Percentiles rank a stretch among this genome's conserved stretches.
phyloP scores from a whole-genome alignment of 2,888 invertebrate genomes.

The Biston betularia region DNA sequence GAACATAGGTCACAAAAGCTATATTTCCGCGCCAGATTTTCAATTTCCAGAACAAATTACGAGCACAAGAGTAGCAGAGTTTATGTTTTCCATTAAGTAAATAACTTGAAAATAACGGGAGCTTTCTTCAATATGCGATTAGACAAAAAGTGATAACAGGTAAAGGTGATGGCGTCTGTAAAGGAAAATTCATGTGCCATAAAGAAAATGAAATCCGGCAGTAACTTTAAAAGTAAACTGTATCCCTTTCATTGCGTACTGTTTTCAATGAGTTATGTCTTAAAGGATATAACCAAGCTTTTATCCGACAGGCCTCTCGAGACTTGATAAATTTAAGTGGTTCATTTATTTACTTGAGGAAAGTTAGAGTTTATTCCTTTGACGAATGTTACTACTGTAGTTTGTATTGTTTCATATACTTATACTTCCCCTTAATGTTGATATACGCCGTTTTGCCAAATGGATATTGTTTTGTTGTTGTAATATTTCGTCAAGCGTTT shows the following conservation, averaged over 20 bases:
- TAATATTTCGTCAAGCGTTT: slow-evolving; percentile 11
- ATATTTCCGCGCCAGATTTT: background rate
- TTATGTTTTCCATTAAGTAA: slow-evolving; percentile 15
- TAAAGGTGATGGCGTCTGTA: slow-evolving; percentile 37
- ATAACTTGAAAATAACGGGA: slow-evolving; percentile 22
- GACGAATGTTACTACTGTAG: slow-evolving; percentile 14
- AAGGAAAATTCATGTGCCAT: slow-evolving; percentile 41
- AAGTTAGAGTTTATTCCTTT: slow-evolving; percentile 16
- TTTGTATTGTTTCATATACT: slow-evolving; percentile 11
- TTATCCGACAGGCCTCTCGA: slow-evolving; percentile 20
- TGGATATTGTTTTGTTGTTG: slow-evolving; percentile 6
- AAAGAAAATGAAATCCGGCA: slow-evolving; percentile 44
- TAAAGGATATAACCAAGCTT: slow-evolving; percentile 25
- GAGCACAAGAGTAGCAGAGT: slow-evolving; percentile 4
- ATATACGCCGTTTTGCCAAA: background rate
- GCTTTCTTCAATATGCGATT: slow-evolving; percentile 27
- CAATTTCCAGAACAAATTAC: slow-evolving; percentile 12
- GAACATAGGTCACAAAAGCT: background rate
- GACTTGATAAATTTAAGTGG: slow-evolving; percentile 19
- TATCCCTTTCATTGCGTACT: slow-evolving; percentile 30
- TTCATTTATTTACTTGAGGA: slow-evolving; percentile 12
- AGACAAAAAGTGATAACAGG: slow-evolving; percentile 30
- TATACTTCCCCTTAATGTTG: background rate
- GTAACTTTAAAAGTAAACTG: slow-evolving; percentile 43
- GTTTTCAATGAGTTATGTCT: slow-evolving; percentile 37